Evolutionary conservation across 2,888 invertebrate genomes (phyloP).

Genomic region (Escarpia spicata): DNA sequence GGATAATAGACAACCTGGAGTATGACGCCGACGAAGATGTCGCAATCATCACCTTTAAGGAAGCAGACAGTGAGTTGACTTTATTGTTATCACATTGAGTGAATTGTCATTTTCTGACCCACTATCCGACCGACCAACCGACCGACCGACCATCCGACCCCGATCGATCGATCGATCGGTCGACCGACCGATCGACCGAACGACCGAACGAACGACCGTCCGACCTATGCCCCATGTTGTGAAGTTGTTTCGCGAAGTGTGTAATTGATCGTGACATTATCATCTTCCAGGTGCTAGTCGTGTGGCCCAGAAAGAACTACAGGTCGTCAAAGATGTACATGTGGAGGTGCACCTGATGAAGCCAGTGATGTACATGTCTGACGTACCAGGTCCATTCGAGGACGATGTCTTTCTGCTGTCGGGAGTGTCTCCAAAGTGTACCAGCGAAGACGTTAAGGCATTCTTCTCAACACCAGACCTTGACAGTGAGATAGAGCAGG

Average conservation of each 20-base stretch:
- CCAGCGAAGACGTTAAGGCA: neutral
- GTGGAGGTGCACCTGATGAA: neutral
- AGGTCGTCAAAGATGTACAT: neutral
- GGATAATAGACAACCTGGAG: neutral
- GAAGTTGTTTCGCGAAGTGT: no score
- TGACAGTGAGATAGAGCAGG: neutral
- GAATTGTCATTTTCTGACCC: no score
- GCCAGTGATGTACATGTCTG: neutral
- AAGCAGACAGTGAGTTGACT: no score
- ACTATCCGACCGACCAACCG: no score
- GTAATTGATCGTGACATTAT: neutral
- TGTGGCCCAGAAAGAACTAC: neutral
- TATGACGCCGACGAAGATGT: neutral
- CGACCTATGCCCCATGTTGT: no score
- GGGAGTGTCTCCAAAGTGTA: slow-evolving; percentile 13
- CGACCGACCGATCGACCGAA: no score
- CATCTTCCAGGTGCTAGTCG: neutral
- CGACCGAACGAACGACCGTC: no score
- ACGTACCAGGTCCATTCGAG: slow-evolving; percentile 17
- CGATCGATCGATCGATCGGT: no score
- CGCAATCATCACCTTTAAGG: neutral
- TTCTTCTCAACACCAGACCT: no score
- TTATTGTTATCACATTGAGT: no score
- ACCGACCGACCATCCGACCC: no score
- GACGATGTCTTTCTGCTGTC: neutral